Percentiles rank a stretch among this genome's conserved stretches.
Conservation (phyloP, 2,888 invertebrate genomes). For the Mythimna loreyi region DNA sequence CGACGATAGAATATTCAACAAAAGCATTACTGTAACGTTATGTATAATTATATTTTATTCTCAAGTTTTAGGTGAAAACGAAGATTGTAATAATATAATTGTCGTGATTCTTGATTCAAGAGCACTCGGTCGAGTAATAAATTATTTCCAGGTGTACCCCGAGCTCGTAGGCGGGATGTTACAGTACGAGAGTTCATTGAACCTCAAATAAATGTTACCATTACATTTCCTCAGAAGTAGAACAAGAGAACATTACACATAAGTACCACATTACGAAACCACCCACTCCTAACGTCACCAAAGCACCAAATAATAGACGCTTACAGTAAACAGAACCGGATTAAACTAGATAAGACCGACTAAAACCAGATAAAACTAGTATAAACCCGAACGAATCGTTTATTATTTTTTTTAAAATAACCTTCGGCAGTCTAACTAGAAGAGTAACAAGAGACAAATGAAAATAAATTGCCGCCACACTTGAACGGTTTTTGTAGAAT, state of each 20-base stretch:
- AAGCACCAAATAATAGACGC: not conserved
- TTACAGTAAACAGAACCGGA: conserved; percentile 13
- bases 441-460: conserved; percentile 51
- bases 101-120: not conserved
- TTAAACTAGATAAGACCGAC: conserved; percentile 23
- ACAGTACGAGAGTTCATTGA: not conserved
- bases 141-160: conserved; percentile 1
- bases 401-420: conserved; percentile 29
- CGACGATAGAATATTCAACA: not conserved
- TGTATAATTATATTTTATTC: not conserved
- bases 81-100: conserved; percentile 9
- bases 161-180: not conserved
- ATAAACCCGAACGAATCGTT: conserved; percentile 8
- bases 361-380: conserved; percentile 14
- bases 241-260: not conserved
- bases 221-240: not conserved
- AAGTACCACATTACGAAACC: not conserved
- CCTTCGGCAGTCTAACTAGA: conserved; percentile 14
- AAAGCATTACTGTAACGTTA: not conserved
- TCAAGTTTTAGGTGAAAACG: not conserved
- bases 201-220: not conserved
- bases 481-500: conserved; percentile 40
- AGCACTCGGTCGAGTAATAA: conserved; percentile 26
- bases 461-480: conserved; percentile 53
- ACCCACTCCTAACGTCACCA: not conserved